Conservation (phyloP, 2,797 vertebrate species). For the Anguilla obscura region DNA sequence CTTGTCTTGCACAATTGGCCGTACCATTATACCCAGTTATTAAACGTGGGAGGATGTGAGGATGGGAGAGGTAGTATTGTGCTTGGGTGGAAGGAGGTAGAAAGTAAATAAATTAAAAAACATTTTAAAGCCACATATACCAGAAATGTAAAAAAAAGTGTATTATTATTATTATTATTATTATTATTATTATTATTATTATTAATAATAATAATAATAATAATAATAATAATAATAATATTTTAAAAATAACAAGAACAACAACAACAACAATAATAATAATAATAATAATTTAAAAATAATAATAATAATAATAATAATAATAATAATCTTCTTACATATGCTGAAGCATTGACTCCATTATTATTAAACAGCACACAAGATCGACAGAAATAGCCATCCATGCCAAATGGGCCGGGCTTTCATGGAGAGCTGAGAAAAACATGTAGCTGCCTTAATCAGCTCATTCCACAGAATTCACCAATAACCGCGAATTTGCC, state of each 20-base stretch:
- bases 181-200: no score
- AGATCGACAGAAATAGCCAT: neutral
- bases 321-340: neutral
- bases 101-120: no score
- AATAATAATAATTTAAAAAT: neutral
- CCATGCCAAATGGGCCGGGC: neutral
- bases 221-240: neutral
- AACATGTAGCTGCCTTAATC: conserved; percentile 15
- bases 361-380: neutral
- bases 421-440: conserved; percentile 7
- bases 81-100: no score
- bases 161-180: no score
- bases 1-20: no score
- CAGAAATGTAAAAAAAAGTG: no score
- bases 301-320: neutral
- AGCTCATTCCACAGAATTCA: conserved; percentile 19
- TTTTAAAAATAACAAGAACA: neutral
- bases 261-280: neutral
- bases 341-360: neutral
- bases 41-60: no score
- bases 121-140: no score
- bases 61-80: no score
- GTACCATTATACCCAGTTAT: no score
- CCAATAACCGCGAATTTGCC: conserved; percentile 15
- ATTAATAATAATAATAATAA: neutral